Base-by-base conservation (phyloP, 1,140 invertebrate genomes). In the Hormaphis cornu region DNA sequence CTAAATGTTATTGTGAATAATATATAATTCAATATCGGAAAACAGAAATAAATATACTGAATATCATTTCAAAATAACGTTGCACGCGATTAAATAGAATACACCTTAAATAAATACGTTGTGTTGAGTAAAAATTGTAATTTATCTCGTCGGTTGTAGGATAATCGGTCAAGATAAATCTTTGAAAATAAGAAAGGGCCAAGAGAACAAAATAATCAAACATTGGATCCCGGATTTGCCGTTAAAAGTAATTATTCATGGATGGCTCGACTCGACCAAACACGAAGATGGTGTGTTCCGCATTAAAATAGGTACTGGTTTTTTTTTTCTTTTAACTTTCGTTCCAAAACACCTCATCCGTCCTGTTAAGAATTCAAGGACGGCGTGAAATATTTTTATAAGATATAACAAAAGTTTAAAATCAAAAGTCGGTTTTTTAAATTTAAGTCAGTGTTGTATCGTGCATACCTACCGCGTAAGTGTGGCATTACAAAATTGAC, bases 211-310 rank as follows among this genome's bases (percentile, higher is more conserved):
- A 6, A 5, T 66, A 10, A 3, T 6, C n/a, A 0, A 35, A 33
- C 7, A 66, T 50, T 66, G 61, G 61, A 50, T 50, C 24, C 10
- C 26, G 18, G 14, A 24, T 20, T 35, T 50, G 6, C 44, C 61
- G 7, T 46, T 66, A 10, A 66, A 66, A 50, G 44, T 66, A 5
- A 66, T 66, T 7, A 30, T 66, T 5, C 61, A 66, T 8, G 61
- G 61, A 22, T 66, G 61, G 61, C 61, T 50, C 12, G 61, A 66
- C 28, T 66, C 61, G 1, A 48, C 28, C 0, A 2, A 20, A 5
- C 18, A 46, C 10, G 14, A 33, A 3, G 44, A 66, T 22, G 44
- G 61, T 1, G 61, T 48, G 42, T 48, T 30, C 20, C 35, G 18
- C 3, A 30, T 66, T n/a, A 66, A 66, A 33, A 35, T 5, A 7